Evolutionary conservation across 2,113 vertebrate genomes (phyloP), one percentile per base, ranked within the genome.

Genomic region (Dipodomys merriami): DNA sequence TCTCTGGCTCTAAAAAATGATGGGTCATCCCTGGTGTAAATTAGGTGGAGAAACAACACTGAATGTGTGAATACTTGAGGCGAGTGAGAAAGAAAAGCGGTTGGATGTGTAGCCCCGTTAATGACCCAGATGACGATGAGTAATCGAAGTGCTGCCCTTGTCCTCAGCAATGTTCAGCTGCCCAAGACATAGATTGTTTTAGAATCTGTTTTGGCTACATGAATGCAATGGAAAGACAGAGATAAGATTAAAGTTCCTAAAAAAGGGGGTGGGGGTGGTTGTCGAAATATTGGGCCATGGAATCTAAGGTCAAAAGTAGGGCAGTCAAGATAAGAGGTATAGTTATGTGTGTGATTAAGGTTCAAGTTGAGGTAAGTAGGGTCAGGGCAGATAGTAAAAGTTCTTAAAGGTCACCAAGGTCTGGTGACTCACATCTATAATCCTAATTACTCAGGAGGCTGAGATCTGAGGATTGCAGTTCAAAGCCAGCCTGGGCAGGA

Each of bases 181-280:
- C 15, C 65, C 23, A 91, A 87, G 35, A 73, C 46, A 86, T 1
- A 68, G 4, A 80, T 73, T 86, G 13, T 5, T 39, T 73, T 65
- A 64, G 72, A 35, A 39, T 79, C 93, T 78, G 33, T 8, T 20
- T 96, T 90, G 95, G 65, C 33, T 86, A 76, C 79, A 90, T 76
- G 5, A 92, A 88, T 87, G 10, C 16, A 72, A 35, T 49, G 29
- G 46, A 83, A 83, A 87, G 49, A 35, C 20, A 74, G 27, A 78
- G 76, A 13, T 57, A 16, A 4, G 86, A 80, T 25, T 60, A 33
- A 49, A 53, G 15, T 93, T 93, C 1, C 53, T 57, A 57, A 57
- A 57, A 57, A 13, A 33, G 8, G 39, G 65, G 11, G 8, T 1
- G 46, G 53, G 35, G 68, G 44, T 22, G 79, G 57, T 44, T 69